phyloP scores from a whole-genome alignment of 2,888 invertebrate species.

The Leptopterna dolabrata region DNA sequence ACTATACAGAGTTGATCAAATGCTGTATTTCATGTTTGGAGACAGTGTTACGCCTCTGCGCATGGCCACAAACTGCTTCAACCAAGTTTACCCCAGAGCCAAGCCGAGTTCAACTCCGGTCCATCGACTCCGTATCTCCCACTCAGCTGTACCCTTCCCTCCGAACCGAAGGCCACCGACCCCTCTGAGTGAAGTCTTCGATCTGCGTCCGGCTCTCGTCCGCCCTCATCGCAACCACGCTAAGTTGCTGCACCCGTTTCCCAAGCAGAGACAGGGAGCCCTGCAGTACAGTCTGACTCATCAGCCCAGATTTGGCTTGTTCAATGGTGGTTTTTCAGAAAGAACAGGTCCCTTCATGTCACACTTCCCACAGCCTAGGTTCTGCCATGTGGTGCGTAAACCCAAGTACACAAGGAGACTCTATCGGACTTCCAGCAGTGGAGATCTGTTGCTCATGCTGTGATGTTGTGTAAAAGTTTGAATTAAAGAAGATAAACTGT shows the following conservation, averaged over 20 bases:
- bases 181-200: neutral
- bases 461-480: neutral
- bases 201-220: neutral
- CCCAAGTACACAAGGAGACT: conserved; percentile 1
- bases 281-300: neutral
- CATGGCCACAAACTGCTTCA: conserved; percentile 26
- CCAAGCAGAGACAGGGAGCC: neutral
- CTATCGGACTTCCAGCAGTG: neutral
- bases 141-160: neutral
- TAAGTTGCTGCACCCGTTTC: neutral
- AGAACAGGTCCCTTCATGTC: neutral
- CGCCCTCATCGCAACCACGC: neutral
- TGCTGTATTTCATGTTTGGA: conserved; percentile 60
- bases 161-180: neutral
- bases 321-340: neutral
- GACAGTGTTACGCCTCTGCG: conserved; percentile 59
- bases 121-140: neutral
- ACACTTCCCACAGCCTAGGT: neutral
- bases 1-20: conserved; percentile 58
- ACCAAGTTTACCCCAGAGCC: neutral
- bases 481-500: too few species aligned
- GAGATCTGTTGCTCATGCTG: neutral
- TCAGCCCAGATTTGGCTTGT: neutral
- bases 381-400: neutral
- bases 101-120: neutral